Evolutionary conservation across 2,113 vertebrate genomes (phyloP).

Genomic region (Muscicapa adusta): DNA sequence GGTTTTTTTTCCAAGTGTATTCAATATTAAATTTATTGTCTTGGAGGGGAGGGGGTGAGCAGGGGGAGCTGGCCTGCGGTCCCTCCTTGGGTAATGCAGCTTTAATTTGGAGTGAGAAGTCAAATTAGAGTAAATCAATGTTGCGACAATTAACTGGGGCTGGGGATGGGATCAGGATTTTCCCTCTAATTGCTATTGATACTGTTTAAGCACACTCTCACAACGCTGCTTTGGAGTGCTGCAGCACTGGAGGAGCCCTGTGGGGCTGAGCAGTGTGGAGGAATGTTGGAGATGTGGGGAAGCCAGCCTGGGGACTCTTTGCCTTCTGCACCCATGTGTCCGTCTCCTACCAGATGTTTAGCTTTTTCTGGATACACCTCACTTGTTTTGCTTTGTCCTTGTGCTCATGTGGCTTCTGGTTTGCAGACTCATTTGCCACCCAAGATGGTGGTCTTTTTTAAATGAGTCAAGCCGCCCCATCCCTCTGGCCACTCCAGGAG

Average conservation of each 20-base stretch:
- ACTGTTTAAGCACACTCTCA: conserved; percentile 70
- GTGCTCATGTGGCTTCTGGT: rapidly evolving
- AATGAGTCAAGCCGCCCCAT: not conserved
- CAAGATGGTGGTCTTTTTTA: not conserved
- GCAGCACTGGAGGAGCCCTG: not conserved
- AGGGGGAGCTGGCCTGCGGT: not conserved
- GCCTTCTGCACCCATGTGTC: not conserved
- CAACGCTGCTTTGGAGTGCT: conserved; percentile 15
- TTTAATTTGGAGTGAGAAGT: conserved; percentile 72
- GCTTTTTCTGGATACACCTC: not conserved
- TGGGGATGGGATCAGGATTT: conserved; percentile 63
- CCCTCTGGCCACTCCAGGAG: not conserved
- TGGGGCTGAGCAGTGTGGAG: not conserved
- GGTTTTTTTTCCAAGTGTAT: conserved; percentile 49
- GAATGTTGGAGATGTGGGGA: not conserved
- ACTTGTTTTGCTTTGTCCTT: not conserved
- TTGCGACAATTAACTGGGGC: conserved; percentile 82
- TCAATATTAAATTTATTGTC: conserved; percentile 84
- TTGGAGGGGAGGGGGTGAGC: not conserved
- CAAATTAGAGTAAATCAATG: conserved; percentile 82
- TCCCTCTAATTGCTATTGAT: conserved; percentile 78
- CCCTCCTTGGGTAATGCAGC: conserved; percentile 57
- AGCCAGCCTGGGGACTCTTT: not conserved
- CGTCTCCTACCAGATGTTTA: not conserved
- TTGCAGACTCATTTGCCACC: not conserved